phyloP scores from a whole-genome alignment of 2,113 vertebrate species.

The Egretta garzetta region DNA sequence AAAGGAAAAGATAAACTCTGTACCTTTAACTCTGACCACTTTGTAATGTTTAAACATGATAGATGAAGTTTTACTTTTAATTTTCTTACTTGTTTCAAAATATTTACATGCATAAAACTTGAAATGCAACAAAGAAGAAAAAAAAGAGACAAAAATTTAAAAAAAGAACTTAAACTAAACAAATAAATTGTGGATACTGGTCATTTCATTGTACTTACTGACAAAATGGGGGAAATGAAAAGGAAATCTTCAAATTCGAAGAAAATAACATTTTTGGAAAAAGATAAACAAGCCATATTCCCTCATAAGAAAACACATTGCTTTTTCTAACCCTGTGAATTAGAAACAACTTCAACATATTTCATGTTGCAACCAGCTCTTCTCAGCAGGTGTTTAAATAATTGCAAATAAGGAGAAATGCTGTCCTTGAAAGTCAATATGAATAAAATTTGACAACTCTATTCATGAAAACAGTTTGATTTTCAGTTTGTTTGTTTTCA shows the following conservation, averaged over 20 bases:
- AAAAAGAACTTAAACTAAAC: not conserved
- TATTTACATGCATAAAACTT: not conserved
- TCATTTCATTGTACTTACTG: not conserved
- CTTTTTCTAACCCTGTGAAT: not conserved
- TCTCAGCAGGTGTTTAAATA: conserved; percentile 30
- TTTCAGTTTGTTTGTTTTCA: conserved; percentile 11
- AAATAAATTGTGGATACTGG: too few relatives aligned
- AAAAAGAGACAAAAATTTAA: not conserved
- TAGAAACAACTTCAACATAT: not conserved
- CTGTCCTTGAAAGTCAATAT: not conserved
- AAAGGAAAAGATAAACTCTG: not conserved
- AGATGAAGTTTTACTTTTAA: not conserved
- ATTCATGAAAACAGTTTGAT: not conserved
- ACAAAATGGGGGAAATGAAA: not conserved
- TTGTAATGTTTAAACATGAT: not conserved
- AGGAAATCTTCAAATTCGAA: not conserved
- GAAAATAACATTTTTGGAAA: not conserved
- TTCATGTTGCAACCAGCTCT: not conserved
- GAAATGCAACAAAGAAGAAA: not conserved
- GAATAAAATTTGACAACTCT: not conserved
- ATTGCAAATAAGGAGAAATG: not conserved
- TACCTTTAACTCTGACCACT: not conserved
- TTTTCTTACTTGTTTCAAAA: not conserved
- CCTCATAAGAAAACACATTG: not conserved
- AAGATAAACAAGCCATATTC: not conserved